Evolutionary conservation across 2,113 vertebrate species (phyloP).

Genomic region (Salvelinus fontinalis): DNA sequence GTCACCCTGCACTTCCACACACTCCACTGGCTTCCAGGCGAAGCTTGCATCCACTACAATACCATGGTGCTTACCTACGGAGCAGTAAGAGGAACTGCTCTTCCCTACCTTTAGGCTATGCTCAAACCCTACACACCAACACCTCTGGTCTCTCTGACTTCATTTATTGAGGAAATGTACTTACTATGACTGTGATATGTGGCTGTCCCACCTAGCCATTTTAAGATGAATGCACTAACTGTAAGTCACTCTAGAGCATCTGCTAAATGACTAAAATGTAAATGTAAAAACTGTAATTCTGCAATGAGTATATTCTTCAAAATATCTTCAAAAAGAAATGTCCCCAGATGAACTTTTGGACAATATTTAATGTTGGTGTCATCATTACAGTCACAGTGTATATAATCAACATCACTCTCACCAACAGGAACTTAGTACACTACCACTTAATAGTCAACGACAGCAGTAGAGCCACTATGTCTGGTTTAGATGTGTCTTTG

Average conservation of each 20-base stretch:
- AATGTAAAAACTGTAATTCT: background rate
- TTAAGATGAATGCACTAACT: background rate
- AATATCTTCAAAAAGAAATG: conserved; percentile 27
- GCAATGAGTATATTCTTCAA: conserved; percentile 9
- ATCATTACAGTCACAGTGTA: conserved; percentile 33
- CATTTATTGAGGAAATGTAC: too few relatives aligned
- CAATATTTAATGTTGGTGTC: conserved; percentile 31
- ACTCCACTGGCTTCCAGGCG: too few relatives aligned
- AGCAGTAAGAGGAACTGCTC: too few relatives aligned
- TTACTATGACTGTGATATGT: too few relatives aligned
- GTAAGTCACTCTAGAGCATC: background rate
- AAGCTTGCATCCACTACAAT: too few relatives aligned
- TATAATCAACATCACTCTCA: conserved; percentile 2
- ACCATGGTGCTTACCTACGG: too few relatives aligned
- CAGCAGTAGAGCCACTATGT: conserved; percentile 42
- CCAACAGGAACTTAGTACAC: background rate
- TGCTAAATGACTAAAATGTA: too few relatives aligned
- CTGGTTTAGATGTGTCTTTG: conserved; percentile 6
- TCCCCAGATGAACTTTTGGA: conserved; percentile 39
- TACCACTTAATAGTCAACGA: conserved; percentile 39
- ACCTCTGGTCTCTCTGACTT: too few relatives aligned
- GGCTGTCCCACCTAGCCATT: too few relatives aligned
- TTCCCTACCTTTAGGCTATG: too few relatives aligned
- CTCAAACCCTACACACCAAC: too few relatives aligned
- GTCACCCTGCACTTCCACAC: too few relatives aligned